Evolutionary conservation across 2,113 vertebrate genomes (phyloP).

Genomic region (Taxidea taxus): DNA sequence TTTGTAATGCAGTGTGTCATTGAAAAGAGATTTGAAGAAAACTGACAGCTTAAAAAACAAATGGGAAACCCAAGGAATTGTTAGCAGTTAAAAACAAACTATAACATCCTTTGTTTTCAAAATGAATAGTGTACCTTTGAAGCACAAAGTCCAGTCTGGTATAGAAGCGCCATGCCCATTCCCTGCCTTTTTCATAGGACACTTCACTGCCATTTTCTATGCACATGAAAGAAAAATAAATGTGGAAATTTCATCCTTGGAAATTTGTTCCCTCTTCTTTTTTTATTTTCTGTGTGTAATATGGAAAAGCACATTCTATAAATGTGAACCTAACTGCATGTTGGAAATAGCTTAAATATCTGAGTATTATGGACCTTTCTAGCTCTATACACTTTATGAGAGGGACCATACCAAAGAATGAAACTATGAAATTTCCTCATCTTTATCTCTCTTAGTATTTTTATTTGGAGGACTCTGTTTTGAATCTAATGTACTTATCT

Average conservation of each 20-base stretch:
- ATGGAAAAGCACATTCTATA: slow-evolving; percentile 42
- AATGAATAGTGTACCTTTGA: slow-evolving; percentile 81
- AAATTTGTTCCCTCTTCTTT: slow-evolving; percentile 77
- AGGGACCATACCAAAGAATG: not conserved
- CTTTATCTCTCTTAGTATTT: not conserved
- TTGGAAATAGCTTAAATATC: slow-evolving; percentile 42
- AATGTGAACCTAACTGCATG: not conserved
- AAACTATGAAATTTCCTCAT: not conserved
- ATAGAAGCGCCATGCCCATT: slow-evolving; percentile 82
- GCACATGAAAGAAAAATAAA: slow-evolving; percentile 90
- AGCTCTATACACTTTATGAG: not conserved
- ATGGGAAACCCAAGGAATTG: slow-evolving; percentile 76
- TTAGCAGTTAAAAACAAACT: slow-evolving; percentile 85
- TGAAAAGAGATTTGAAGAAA: slow-evolving; percentile 82
- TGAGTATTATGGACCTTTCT: slow-evolving; percentile 35
- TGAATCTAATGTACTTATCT: not conserved
- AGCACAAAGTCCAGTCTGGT: slow-evolving; percentile 82
- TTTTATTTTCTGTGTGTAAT: slow-evolving; percentile 55
- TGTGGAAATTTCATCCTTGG: slow-evolving; percentile 87
- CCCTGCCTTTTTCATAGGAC: slow-evolving; percentile 84
- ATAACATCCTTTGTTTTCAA: slow-evolving; percentile 86
- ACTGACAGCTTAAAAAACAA: slow-evolving; percentile 75
- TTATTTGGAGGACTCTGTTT: not conserved
- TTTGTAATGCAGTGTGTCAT: slow-evolving; percentile 93
- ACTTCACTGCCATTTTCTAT: slow-evolving; percentile 93